These are phyloP conservation scores for human (Homo sapiens) DNA, from an alignment of 2,113 vertebrate species.

Conservation along the genomic window GRCh38 chr4:79615001-79615500, in stretches of 20 bases:
- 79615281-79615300: not conserved
- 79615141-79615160: not conserved
- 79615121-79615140: constrained; percentile 7
- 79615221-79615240: not conserved
- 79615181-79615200: not conserved
- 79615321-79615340: not conserved
- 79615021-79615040: accelerated
- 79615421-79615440: constrained; percentile 37
- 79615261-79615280: not conserved
- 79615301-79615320: not conserved
- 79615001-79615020: not conserved
- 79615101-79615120: not conserved
- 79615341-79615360: not conserved
- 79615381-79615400: not conserved
- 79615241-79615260: not conserved
- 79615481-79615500: constrained; percentile 49
- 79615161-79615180: not conserved
- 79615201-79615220: not conserved
- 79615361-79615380: not conserved
- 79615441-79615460: constrained; percentile 33
- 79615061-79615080: not conserved
- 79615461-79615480: constrained; percentile 50
- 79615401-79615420: constrained; percentile 53
- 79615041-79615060: not conserved
- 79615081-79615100: not conserved